Percentiles rank a stretch among this genome's conserved stretches.
Evolutionary conservation across 2,888 invertebrate genomes (phyloP).

Genomic region (Coelogynopora nodosa): DNA sequence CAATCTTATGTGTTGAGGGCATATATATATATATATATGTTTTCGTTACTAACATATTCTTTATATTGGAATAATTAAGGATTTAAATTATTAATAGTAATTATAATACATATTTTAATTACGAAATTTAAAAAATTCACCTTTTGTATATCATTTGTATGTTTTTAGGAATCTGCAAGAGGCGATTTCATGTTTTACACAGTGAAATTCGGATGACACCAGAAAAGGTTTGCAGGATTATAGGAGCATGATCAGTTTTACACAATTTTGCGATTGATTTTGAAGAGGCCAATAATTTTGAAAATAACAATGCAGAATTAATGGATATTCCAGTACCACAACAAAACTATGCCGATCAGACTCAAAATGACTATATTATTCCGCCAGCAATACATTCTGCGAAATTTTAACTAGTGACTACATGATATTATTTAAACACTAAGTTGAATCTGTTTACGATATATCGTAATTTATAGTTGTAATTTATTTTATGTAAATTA

Average conservation of each 20-base stretch:
- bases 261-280: constrained; percentile 42
- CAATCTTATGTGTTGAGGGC: neutral
- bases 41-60: neutral
- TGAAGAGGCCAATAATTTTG: constrained; percentile 24
- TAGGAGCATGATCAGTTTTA: constrained; percentile 36
- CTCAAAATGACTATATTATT: neutral
- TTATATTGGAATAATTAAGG: neutral
- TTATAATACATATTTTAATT: neutral
- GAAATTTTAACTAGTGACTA: neutral
- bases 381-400: neutral
- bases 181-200: constrained; percentile 39
- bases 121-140: neutral
- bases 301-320: neutral
- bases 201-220: constrained; percentile 40
- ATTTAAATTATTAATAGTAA: neutral
- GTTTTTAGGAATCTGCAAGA: constrained; percentile 42
- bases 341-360: neutral
- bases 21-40: neutral
- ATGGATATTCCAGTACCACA: neutral
- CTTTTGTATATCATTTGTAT: neutral
- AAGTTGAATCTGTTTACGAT: neutral
- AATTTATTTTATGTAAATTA: neutral
- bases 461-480: too few relatives aligned
- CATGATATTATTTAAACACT: neutral
- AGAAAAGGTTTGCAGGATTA: constrained; percentile 39